Conservation (phyloP, 1,140 invertebrate genomes). For the Brachionus rotundiformis region DNA sequence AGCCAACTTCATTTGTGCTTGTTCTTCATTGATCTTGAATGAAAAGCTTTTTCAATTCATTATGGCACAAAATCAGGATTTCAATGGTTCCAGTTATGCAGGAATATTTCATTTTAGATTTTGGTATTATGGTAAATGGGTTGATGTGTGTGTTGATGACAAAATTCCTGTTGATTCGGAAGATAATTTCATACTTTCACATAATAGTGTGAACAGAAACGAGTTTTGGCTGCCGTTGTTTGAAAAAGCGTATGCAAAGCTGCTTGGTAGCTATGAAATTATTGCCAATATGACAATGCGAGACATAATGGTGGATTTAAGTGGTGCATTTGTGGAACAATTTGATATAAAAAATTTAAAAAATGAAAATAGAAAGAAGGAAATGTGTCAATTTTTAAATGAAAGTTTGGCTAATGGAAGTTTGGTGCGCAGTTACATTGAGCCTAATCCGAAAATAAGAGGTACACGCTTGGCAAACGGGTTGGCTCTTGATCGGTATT, state of each 20-base stretch:
- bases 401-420: constrained; percentile 89
- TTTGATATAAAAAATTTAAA: constrained; percentile 44
- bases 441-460: constrained; percentile 68
- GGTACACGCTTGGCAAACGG: constrained; percentile 85
- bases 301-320: constrained; percentile 68
- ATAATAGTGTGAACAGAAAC: constrained; percentile 61
- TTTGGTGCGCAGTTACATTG: constrained; percentile 93
- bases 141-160: constrained; percentile 65
- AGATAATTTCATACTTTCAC: constrained; percentile 59
- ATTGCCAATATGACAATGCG: constrained; percentile 65
- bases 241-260: constrained; percentile 67
- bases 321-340: constrained; percentile 62
- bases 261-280: constrained; percentile 58
- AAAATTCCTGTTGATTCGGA: constrained; percentile 58
- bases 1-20: constrained; percentile 67
- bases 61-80: constrained; percentile 72
- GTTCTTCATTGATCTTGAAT: constrained; percentile 71
- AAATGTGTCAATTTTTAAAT: constrained; percentile 74
- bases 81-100: constrained; percentile 63
- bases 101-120: constrained; percentile 64
- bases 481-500: constrained; percentile 91
- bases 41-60: constrained; percentile 71
- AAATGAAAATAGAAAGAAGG: constrained; percentile 49
- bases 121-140: constrained; percentile 66
- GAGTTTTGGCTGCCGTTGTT: constrained; percentile 67